Conservation (phyloP, 2,113 vertebrate genomes). For the Pseudorasbora parva region DNA sequence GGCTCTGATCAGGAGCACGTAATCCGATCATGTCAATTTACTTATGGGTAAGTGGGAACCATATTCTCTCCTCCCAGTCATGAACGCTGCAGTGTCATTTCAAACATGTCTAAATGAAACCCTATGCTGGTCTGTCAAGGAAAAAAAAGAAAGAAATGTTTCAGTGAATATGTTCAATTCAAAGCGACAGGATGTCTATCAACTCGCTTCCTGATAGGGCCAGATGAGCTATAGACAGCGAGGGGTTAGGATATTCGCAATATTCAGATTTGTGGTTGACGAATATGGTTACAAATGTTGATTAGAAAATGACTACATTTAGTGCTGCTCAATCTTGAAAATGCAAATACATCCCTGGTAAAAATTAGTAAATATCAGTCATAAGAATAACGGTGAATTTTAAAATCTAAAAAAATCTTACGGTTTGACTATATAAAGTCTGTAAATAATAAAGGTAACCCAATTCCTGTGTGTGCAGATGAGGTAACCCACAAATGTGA, state of each 20-base stretch:
- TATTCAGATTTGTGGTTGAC: not conserved
- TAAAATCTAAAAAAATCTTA: too few species aligned
- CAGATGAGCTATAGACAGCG: not conserved
- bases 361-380: not conserved
- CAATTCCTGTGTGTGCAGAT: too few species aligned
- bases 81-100: constrained; percentile 46
- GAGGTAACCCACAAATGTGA: not conserved
- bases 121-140: constrained; percentile 21
- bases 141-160: not conserved
- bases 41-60: constrained; percentile 58
- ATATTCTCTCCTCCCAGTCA: constrained; percentile 46
- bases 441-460: not conserved
- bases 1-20: constrained; percentile 60
- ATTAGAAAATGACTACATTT: not conserved
- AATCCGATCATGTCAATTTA: constrained; percentile 64
- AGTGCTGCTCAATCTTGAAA: not conserved
- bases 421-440: not conserved
- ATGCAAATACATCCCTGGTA: not conserved
- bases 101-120: constrained; percentile 40
- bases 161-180: constrained; percentile 22
- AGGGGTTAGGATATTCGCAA: not conserved
- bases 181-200: not conserved
- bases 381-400: not conserved
- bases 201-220: not conserved
- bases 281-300: not conserved